Conservation (phyloP, 2,797 vertebrate species). For the Xyrichtys novacula region DNA sequence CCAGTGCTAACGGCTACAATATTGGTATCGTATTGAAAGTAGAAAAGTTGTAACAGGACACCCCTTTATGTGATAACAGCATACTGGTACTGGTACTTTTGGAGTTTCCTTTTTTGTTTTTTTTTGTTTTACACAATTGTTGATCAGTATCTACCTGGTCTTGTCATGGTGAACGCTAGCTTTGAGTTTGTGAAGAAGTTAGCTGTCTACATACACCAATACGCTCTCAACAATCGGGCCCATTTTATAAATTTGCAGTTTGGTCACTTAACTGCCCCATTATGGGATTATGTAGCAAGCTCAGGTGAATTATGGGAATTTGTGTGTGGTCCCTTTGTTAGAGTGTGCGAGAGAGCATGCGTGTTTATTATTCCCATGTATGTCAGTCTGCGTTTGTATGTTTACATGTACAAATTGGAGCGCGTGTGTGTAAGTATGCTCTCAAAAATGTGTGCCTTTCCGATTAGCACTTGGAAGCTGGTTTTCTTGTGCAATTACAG, state of each 20-base stretch:
- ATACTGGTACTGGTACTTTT: too few relatives aligned
- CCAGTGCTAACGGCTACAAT: too few relatives aligned
- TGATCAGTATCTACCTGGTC: constrained; percentile 32
- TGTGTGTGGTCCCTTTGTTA: too few relatives aligned
- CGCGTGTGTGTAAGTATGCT: constrained; percentile 11
- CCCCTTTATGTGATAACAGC: too few relatives aligned
- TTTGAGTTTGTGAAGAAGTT: constrained; percentile 37
- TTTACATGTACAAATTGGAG: constrained; percentile 40
- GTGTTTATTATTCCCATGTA: constrained; percentile 40
- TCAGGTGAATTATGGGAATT: constrained; percentile 24
- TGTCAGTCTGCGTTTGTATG: constrained; percentile 8
- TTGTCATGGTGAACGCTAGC: constrained; percentile 19
- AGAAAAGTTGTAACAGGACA: too few relatives aligned
- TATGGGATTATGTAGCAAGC: constrained; percentile 51
- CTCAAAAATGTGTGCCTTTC: constrained; percentile 59
- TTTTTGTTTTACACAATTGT: constrained; percentile 21
- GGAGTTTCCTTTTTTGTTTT: too few relatives aligned
- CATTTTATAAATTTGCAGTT: constrained; percentile 62
- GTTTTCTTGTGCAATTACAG: constrained; percentile 79
- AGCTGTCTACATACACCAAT: constrained; percentile 57
- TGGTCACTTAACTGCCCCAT: constrained; percentile 66
- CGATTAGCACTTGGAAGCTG: constrained; percentile 67
- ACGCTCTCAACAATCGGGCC: constrained; percentile 56
- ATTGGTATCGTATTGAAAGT: too few relatives aligned
- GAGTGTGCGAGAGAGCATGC: too few relatives aligned